Evolutionary conservation across 1,140 invertebrate species (phyloP).

Genomic region (Acromyrmex echinatior): DNA sequence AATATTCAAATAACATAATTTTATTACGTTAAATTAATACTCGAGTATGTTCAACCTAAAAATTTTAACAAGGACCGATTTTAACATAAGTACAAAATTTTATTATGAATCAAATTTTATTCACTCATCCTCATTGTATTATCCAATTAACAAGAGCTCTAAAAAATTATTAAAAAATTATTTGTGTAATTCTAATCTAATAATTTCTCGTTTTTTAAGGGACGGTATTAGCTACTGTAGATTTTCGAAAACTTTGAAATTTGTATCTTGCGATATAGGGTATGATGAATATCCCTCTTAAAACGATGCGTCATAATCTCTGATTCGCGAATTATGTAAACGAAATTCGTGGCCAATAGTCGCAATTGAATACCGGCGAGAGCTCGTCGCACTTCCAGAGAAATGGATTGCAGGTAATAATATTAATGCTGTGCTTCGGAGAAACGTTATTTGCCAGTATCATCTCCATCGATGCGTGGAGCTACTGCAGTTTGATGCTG

Average conservation of each 20-base stretch:
- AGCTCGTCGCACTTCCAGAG: not conserved
- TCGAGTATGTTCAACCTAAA: no score
- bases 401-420: conserved; percentile 54
- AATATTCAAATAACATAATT: no score
- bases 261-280: not conserved
- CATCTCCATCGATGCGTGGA: not conserved
- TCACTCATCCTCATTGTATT: not conserved
- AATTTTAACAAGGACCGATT: no score
- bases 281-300: not conserved
- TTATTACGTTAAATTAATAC: no score
- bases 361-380: conserved; percentile 4
- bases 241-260: conserved; percentile 16
- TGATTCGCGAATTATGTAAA: conserved; percentile 40
- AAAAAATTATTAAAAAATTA: not conserved
- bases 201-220: not conserved
- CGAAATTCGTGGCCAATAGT: conserved; percentile 36
- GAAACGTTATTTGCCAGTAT: conserved; percentile 41
- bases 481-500: not conserved
- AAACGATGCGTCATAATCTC: not conserved
- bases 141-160: not conserved
- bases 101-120: not conserved
- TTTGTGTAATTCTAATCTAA: conserved; percentile 11
- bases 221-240: not conserved
- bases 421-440: conserved; percentile 17
- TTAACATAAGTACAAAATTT: no score